Evolutionary conservation across 2,797 vertebrate species (phyloP), one percentile per base, ranked within the genome.

Genomic region (Erpetoichthys calabaricus): DNA sequence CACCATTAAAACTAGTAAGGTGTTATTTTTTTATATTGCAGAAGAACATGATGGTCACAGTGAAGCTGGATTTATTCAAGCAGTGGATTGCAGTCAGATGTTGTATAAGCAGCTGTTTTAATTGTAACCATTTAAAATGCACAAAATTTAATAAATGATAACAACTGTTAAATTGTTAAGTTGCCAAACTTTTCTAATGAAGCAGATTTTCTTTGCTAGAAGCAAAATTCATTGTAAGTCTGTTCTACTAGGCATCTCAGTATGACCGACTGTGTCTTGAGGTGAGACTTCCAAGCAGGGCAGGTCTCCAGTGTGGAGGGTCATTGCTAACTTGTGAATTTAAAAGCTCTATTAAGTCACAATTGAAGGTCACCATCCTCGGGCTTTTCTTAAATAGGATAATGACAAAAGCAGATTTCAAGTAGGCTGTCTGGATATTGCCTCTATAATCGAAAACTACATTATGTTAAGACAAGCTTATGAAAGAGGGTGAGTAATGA

Each of bases 391-490:
- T 54, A 54, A 54, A 54, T 41, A 54, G 10, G n/a, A 50, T 44
- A 4, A 6, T 46, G 51, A 52, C 47, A 8, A 47, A 54, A 59
- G 8, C 10, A 44, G 49, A 59, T 42, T 42, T 45, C 57, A 42
- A 7, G 41, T 54, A 42, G 53, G 53, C 45, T 57, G 57, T 69
- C 67, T 69, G 67, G 66, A 76, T 74, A 25, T 75, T 73, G 70
- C 60, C 51, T 42, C 69, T 73, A 77, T 79, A 73, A 72, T 76
- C 74, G 76, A 73, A 75, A 81, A 68, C 65, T 65, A 59, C 67
- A 79, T 80, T 80, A 80, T 80, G 77, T 75, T 80, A 77, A 49
- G n/a, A 49, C n/a, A n/a, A 7, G 5, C n/a, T 49, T 49, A 49
- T 49, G 53, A 66, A 42, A 54, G 57, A 57, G 64, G 9, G 53